These are phyloP conservation scores for Hermaeophaga mercurialis DNA, from an alignment of 2,888 invertebrate species.

Conservation along the genomic window DNA sequence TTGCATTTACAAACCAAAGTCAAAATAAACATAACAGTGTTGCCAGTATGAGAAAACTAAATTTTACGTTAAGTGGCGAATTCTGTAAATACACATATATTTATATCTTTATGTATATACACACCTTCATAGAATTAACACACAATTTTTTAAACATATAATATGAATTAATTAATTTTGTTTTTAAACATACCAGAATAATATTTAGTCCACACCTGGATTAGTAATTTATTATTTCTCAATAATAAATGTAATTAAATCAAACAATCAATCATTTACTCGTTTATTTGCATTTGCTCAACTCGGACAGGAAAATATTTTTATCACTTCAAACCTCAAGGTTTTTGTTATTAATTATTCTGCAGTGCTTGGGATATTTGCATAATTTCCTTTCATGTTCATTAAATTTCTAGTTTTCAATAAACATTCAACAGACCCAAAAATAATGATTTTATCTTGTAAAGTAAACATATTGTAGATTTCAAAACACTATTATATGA, in stretches of 20 bases:
- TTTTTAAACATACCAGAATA: not conserved
- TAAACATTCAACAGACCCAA: not conserved
- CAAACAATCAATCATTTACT: slow-evolving; percentile 7
- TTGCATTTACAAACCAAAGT: too few relatives aligned
- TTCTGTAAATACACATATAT: too few relatives aligned
- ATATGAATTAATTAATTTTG: too few relatives aligned
- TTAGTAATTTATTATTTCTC: not conserved
- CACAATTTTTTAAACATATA: too few relatives aligned
- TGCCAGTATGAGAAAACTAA: too few relatives aligned
- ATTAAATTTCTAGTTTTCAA: slow-evolving; percentile 1
- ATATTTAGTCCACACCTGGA: not conserved
- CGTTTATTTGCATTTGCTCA: slow-evolving; percentile 6
- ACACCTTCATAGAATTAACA: too few relatives aligned
- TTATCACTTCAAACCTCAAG: not conserved
- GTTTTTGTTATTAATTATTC: slow-evolving; percentile 3
- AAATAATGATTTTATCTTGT: too few relatives aligned
- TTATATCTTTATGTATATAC: too few relatives aligned
- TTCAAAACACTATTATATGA: too few relatives aligned
- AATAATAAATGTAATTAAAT: slow-evolving; percentile 3
- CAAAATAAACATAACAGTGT: too few relatives aligned
- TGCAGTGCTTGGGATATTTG: slow-evolving; percentile 1
- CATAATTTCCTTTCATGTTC: slow-evolving; percentile 7
- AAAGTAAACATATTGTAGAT: too few relatives aligned
- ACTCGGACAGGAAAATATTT: slow-evolving; percentile 5
- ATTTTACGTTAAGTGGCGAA: too few relatives aligned